Evolutionary conservation across 2,113 vertebrate species (phyloP).

Genomic region (Bubalus kerabau): DNA sequence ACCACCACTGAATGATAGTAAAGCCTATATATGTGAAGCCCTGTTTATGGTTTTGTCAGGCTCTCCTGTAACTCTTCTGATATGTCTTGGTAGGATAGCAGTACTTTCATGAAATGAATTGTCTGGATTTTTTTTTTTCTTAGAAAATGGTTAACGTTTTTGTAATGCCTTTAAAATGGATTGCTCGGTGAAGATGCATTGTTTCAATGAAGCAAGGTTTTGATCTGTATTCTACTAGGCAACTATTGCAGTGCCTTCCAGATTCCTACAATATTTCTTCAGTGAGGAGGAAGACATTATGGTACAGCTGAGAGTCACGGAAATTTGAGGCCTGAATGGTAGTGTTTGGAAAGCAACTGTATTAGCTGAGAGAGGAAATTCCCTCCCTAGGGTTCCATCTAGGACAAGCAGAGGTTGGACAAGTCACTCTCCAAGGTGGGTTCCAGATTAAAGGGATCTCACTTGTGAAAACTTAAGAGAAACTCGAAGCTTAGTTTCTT

Average conservation of each 20-base stretch:
- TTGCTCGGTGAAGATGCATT: not conserved
- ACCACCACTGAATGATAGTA: not conserved
- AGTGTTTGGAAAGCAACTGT: not conserved
- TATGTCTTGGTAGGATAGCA: not conserved
- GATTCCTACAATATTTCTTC: not conserved
- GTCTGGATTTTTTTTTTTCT: not conserved
- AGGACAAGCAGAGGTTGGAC: not conserved
- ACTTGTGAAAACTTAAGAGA: not conserved
- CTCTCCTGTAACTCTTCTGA: not conserved
- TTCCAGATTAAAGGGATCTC: not conserved
- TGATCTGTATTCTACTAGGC: not conserved
- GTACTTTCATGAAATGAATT: not conserved
- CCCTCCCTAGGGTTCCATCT: not conserved
- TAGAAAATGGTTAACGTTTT: not conserved
- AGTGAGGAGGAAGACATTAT: not conserved
- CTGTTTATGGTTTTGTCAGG: not conserved
- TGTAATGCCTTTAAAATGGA: not conserved
- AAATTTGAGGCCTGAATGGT: not conserved
- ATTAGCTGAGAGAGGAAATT: not conserved
- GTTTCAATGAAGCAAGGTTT: not conserved
- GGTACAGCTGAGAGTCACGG: not conserved
- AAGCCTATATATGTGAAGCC: not conserved
- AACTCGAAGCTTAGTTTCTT: not conserved
- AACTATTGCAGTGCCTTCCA: not conserved
- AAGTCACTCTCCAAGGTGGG: not conserved